Base-by-base conservation (phyloP, 2,888 invertebrate species). In the Ephialtes manifestator region DNA sequence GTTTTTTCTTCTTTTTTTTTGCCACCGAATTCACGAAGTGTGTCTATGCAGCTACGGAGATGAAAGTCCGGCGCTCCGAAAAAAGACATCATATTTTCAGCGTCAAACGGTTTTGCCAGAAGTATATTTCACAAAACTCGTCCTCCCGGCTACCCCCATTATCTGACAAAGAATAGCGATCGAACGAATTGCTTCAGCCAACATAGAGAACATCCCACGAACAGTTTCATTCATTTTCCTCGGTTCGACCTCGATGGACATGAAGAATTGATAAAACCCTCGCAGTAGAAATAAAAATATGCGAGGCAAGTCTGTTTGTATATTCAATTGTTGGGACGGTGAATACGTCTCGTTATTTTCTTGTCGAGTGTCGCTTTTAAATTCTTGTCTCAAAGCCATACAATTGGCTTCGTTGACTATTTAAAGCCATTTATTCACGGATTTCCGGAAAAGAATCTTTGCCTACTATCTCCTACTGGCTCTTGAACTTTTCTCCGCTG, bases 71-170 rank as follows among this genome's bases (percentile, higher is more conserved):
- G 24, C 0, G 2, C 2, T 60, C 35, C 15, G 20, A 65, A 65
- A 65, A 4, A 15, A 65, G 20, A 65, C 18, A 43, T 43, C 39
- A 65, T 18, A 39, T 63, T 63, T 63, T 63, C 18, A 39, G 24
- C 39, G 63, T n/a, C n/a, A 35, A n/a, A 31, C 31, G 63, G 31
- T 4, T 28, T 4, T 35, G 35, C 55, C 76, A 80, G 65, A 55
- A 85, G 63, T 67, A 75, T 78, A 75, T 85, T 58, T 74, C 63
- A 75, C 31, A 31, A n/a, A 35, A 15, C n/a, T 18, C 4, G 24
- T 31, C 15, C 15, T 4, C 31, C 35, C 31, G 5, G 1, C 18
- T 10, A 4, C 13, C 20, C 13, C 18, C 39, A 43, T 65, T 43
- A 65, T 46, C 24, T 11, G 46, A 67, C 43, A 18, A 24, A 46